phyloP scores from a whole-genome alignment of 2,888 invertebrate species.

The Alcis repandata region DNA sequence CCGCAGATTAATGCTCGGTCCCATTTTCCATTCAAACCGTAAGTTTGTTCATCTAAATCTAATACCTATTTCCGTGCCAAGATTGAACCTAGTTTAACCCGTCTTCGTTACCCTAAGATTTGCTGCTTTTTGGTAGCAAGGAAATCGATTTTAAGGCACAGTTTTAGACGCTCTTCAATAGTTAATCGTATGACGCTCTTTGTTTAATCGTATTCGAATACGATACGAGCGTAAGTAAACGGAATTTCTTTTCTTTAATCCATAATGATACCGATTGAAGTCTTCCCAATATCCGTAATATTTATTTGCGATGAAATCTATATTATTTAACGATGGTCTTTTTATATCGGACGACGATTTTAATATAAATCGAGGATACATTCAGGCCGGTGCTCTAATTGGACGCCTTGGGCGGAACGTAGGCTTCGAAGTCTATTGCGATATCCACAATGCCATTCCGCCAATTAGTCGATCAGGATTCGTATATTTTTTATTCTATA shows the following conservation, averaged over 20 bases:
- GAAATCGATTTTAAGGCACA: background rate
- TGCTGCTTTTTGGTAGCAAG: background rate
- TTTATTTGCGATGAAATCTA: no score
- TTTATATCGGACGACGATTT: no score
- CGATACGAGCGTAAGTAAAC: background rate
- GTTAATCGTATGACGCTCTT: no score
- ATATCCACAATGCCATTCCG: slow-evolving; percentile 12
- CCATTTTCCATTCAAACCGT: slow-evolving; percentile 19
- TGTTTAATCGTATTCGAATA: no score
- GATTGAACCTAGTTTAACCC: slow-evolving; percentile 4
- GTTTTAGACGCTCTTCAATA: background rate
- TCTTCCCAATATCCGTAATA: background rate
- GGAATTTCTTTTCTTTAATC: background rate
- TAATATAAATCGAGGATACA: slow-evolving; percentile 16
- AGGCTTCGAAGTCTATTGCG: background rate
- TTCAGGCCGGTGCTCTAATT: slow-evolving; percentile 24
- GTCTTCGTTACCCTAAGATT: background rate
- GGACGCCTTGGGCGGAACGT: slow-evolving; percentile 21
- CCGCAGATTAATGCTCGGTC: slow-evolving; percentile 18
- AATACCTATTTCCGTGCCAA: slow-evolving; percentile 1
- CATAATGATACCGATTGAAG: background rate
- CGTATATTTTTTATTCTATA: background rate
- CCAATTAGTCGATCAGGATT: slow-evolving; percentile 17
- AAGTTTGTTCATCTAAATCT: slow-evolving; percentile 15
- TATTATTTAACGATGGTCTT: no score